phyloP scores from a whole-genome alignment of 1,140 invertebrate genomes.

The Lysiphlebus fabarum region DNA sequence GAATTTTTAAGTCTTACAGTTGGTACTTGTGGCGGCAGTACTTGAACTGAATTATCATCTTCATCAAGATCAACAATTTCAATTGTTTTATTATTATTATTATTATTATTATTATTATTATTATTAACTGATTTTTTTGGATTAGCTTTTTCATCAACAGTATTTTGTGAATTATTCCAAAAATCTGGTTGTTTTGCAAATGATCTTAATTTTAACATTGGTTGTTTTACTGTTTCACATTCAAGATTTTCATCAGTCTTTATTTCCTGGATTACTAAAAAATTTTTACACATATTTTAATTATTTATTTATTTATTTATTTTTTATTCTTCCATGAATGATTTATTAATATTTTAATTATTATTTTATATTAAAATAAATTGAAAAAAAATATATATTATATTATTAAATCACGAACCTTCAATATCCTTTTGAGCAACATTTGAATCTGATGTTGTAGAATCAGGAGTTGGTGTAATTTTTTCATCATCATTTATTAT shows the following conservation, averaged over 20 bases:
- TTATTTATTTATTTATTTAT: background rate
- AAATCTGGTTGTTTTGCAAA: conserved; percentile 45
- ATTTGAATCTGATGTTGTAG: no score
- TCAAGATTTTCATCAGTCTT: conserved; percentile 4
- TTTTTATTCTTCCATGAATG: background rate
- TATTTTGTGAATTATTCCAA: conserved; percentile 33
- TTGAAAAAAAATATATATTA: background rate
- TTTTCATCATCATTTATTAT: no score
- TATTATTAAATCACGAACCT: no score
- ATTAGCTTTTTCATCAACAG: conserved; percentile 1
- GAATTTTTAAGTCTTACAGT: no score
- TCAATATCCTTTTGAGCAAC: no score
- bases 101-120: no score
- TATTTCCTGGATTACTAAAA: background rate
- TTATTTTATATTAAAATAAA: background rate
- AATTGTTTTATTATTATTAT: background rate
- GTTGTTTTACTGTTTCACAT: conserved; percentile 20
- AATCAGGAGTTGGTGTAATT: no score
- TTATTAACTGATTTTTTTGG: background rate
- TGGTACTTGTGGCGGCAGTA: no score
- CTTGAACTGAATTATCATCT: no score
- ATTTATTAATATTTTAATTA: background rate
- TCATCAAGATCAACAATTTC: conserved; percentile 18
- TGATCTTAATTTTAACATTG: conserved; percentile 37
- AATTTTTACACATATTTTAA: background rate